Evolutionary conservation across 1,140 invertebrate genomes (phyloP).

Genomic region (Calephelis nemesis): DNA sequence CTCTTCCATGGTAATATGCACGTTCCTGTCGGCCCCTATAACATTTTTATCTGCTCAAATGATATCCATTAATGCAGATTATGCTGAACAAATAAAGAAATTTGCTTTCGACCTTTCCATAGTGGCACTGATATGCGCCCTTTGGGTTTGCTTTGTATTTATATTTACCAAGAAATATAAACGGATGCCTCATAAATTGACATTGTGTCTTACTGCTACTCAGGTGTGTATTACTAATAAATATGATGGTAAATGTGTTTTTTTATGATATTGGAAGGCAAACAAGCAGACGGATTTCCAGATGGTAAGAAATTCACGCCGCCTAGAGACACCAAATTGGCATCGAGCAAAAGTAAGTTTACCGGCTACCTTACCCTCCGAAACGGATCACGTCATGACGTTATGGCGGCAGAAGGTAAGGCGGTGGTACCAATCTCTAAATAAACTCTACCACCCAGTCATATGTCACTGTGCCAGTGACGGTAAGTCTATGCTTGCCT

Average conservation of each 20-base stretch:
- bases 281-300: too few relatives aligned
- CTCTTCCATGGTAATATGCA: conserved; percentile 94
- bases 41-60: conserved; percentile 98
- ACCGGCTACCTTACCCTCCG: too few relatives aligned
- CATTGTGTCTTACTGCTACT: conserved; percentile 87
- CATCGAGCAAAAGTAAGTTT: too few relatives aligned
- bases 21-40: conserved; percentile 94
- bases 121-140: conserved; percentile 85
- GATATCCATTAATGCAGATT: conserved; percentile 88
- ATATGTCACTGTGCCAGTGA: too few relatives aligned
- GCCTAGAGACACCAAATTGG: neutral
- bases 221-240: conserved; percentile 82
- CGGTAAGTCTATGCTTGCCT: too few relatives aligned
- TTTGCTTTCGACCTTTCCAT: conserved; percentile 93
- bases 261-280: too few relatives aligned
- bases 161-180: conserved; percentile 87
- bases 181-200: conserved; percentile 90
- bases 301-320: too few relatives aligned
- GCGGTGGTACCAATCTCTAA: too few relatives aligned
- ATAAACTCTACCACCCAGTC: too few relatives aligned
- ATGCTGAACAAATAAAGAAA: conserved; percentile 86
- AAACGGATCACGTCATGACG: too few relatives aligned
- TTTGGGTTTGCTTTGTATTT: conserved; percentile 90
- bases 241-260: too few relatives aligned
- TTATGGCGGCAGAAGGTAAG: too few relatives aligned